Evolutionary conservation across 2,113 vertebrate species (phyloP), one percentile per base, ranked within the genome.

Genomic region (Rhea americana): DNA sequence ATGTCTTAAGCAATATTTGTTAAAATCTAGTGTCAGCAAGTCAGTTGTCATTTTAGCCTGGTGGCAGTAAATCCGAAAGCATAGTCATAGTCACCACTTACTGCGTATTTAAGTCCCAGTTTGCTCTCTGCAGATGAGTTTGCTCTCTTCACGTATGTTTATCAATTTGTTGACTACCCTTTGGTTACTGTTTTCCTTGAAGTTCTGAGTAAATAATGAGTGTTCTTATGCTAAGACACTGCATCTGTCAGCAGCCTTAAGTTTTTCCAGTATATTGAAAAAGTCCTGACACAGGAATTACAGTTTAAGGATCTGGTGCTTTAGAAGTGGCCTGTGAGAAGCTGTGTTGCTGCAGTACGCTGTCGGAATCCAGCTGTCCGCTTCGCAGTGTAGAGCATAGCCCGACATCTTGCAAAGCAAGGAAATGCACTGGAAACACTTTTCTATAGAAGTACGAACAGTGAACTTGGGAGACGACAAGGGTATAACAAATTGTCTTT

Each of bases 1-100:
- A 88, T 7, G 21, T 83, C 79, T 90, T 77, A 41, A 83, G 82
- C 74, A 89, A 41, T n/a, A 58, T 41, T 93, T 51, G 30, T 88
- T 87, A n/a, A 81, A 65, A 39, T 14, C 51, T 24, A 9, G 4
- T 48, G 68, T 73, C 68, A 80, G 75, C 21, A 14, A 32, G 67
- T 18, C 0, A 0, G 8, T 45, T 39, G 65, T 82, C 45, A 2
- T 81, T 30, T 66, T 24, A 21, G n/a, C 20, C 75, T 83, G 87
- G 4, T 19, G 9, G 53, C 74, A 51, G 77, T 45, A 70, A 45
- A 10, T 51, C 37, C 43, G 28, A 37, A 28, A 53, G 63, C 51
- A 18, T 1, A 9, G 65, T 12, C 51, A 53, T 68, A 17, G 1
- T 59, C 78, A n/a, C 14, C 45, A 1, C 47, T 74, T 35, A 48